Conservation (phyloP, 2,888 invertebrate genomes). For the Drosophila prostipennis region DNA sequence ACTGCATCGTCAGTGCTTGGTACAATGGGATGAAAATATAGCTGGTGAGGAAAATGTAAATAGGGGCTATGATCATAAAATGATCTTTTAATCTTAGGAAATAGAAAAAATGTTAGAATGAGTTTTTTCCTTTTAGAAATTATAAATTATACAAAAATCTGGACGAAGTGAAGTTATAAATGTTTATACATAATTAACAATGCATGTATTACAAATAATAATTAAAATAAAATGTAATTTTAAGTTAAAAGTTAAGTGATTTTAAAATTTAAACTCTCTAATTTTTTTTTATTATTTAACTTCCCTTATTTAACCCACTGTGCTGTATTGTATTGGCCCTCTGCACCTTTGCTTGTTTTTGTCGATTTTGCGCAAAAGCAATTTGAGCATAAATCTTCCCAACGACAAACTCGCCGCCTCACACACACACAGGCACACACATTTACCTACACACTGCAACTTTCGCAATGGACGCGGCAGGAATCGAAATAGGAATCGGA, state of each 20-base stretch:
- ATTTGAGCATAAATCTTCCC: slow-evolving; percentile 74
- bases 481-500: slow-evolving; percentile 40
- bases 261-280: too few relatives aligned
- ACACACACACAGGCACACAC: slow-evolving; percentile 27
- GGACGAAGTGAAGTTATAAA: too few relatives aligned
- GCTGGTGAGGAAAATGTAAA: not conserved
- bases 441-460: slow-evolving; percentile 25
- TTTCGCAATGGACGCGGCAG: slow-evolving; percentile 58
- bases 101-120: not conserved
- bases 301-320: slow-evolving; percentile 38
- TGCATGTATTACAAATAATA: too few relatives aligned
- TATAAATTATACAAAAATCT: too few relatives aligned
- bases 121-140: not conserved
- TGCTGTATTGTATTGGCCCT: slow-evolving; percentile 3
- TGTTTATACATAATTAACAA: too few relatives aligned
- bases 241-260: too few relatives aligned
- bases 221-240: too few relatives aligned
- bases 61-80: not conserved
- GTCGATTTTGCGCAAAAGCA: slow-evolving; percentile 76
- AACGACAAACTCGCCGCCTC: slow-evolving; percentile 69
- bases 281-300: not conserved
- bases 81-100: not conserved
- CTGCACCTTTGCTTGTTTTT: slow-evolving; percentile 45
- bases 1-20: slow-evolving; percentile 32
- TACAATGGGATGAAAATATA: slow-evolving; percentile 43